These are phyloP conservation scores for Capromys pilorides DNA, from an alignment of 2,797 vertebrate genomes.

Conservation along the genomic window DNA sequence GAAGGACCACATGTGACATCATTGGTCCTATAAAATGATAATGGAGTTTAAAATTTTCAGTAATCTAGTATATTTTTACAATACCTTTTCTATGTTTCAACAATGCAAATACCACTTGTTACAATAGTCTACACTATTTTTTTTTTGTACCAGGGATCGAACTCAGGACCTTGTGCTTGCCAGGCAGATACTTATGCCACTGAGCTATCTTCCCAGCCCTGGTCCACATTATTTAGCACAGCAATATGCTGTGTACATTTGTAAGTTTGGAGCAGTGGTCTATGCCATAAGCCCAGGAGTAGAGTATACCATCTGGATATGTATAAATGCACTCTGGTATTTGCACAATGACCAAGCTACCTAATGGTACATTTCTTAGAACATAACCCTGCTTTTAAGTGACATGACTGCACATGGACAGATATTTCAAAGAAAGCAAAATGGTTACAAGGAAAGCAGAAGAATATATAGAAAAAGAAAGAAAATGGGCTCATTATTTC, in stretches of 20 bases:
- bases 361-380: not conserved
- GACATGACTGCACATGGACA: not conserved
- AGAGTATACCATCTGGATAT: not conserved
- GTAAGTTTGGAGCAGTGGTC: not conserved
- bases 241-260: not conserved
- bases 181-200: too few relatives aligned
- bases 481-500: not conserved
- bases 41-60: not conserved
- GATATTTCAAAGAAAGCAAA: constrained; percentile 27
- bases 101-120: not conserved
- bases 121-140: too few relatives aligned
- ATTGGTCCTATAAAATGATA: not conserved
- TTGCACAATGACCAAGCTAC: not conserved
- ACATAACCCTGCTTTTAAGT: not conserved
- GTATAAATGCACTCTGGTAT: not conserved
- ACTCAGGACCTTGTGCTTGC: too few relatives aligned
- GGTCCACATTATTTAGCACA: too few relatives aligned
- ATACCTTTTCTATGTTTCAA: not conserved
- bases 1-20: not conserved
- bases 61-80: not conserved
- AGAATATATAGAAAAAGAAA: not conserved
- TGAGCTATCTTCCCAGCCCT: too few relatives aligned
- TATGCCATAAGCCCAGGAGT: not conserved
- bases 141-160: too few relatives aligned
- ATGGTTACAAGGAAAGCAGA: not conserved